These are phyloP conservation scores for Chlorops oryzae DNA, from an alignment of 1,140 invertebrate genomes.

Conservation along the genomic window DNA sequence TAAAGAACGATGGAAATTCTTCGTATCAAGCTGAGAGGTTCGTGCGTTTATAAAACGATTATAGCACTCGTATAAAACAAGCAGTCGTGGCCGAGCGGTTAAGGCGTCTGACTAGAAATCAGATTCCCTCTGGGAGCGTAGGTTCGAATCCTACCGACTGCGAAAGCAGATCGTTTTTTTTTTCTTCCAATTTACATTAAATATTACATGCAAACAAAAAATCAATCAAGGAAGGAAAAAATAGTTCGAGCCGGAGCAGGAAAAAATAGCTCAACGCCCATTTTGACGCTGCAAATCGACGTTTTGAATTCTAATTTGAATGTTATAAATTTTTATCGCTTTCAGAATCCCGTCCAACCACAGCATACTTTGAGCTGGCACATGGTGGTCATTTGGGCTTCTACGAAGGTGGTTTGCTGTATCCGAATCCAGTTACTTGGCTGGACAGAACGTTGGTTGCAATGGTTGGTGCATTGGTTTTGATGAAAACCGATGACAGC, in stretches of 20 bases:
- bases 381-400: conserved; percentile 91
- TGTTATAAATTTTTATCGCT: conserved; percentile 24
- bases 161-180: conserved; percentile 35
- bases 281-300: too few species aligned
- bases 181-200: conserved; percentile 9
- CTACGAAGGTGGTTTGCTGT: conserved; percentile 78
- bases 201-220: too few species aligned
- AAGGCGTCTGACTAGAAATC: conserved; percentile 77
- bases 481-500: conserved; percentile 32
- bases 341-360: conserved; percentile 62
- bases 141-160: conserved; percentile 75
- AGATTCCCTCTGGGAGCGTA: conserved; percentile 75
- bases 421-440: conserved; percentile 85
- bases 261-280: too few species aligned
- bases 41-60: too few species aligned
- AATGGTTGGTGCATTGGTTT: conserved; percentile 59
- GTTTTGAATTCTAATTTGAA: conserved; percentile 2
- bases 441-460: conserved; percentile 75
- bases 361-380: conserved; percentile 71
- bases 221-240: too few species aligned
- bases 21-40: too few species aligned
- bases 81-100: conserved; percentile 74
- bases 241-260: too few species aligned
- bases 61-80: too few species aligned
- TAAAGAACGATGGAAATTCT: too few species aligned